Base-by-base conservation (phyloP, 2,797 vertebrate species). In the Tolypeutes matacus region DNA sequence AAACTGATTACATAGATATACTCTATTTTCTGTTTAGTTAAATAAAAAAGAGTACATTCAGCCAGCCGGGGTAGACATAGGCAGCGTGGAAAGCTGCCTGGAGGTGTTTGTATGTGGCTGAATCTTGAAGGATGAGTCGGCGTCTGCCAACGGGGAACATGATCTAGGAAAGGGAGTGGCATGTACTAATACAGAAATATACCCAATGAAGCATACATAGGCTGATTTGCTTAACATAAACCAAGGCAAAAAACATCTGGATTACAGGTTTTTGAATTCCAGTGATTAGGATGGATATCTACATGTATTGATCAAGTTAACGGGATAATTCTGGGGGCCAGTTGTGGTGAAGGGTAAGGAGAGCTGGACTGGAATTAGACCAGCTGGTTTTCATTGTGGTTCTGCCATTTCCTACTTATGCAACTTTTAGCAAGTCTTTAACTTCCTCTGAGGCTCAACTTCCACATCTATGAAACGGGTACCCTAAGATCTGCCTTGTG, bases 131-230 rank as follows among this genome's bases (percentile, higher is more conserved):
- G 82, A 2, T 39, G 20, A 65, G 9, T 20, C n/a, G 49, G 18
- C 15, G 58, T n/a, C 77, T 87, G 51, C 70, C 75, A 64, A 1
- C 0, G 8, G 13, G 23, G 23, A 39, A 36, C n/a, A 15, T n/a
- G 60, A 76, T 21, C 18, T 3, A 7, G 7, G 2, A 2, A n/a
- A 80, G 34, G 51, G 58, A 31, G 12, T 3, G 13, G 12, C 31
- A 18, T 18, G 69, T 0, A 0, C 25, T 25, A 7, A 25, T 21
- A 25, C 29, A 49, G 36, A 51, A 8, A 3, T n/a, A 0, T 7
- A 20, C 29, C 20, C 62, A 77, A 21, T 5, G 49, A 82, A 21
- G 27, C 12, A 14, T 2, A 6, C 12, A 14, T 2, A 6, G 29
- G 31, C 65, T n/a, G 23, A 14, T n/a, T 29, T 17, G 42, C 53